A percentile compares a stretch with the other conserved stretches of the same genome.
These are phyloP conservation scores for Diachasmimorpha longicaudata DNA, from an alignment of 1,140 invertebrate species.

Conservation along the genomic window DNA sequence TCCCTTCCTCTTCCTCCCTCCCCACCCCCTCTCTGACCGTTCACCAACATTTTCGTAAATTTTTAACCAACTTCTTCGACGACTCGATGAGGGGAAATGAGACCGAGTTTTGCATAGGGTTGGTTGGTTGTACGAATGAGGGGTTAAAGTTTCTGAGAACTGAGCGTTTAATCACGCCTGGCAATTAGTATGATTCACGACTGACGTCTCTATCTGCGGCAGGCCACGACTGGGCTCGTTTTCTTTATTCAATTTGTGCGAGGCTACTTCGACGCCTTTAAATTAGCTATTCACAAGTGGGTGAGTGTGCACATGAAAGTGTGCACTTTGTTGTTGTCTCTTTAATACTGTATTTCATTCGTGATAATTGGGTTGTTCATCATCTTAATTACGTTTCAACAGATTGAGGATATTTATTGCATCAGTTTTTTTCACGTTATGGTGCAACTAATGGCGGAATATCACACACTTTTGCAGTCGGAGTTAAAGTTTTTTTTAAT, in stretches of 20 bases:
- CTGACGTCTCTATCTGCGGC: constrained; percentile 49
- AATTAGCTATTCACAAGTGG: constrained; percentile 45
- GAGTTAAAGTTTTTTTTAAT: no score
- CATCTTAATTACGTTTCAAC: background rate
- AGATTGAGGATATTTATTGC: background rate
- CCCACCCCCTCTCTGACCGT: no score
- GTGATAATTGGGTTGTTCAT: background rate
- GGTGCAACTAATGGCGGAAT: background rate
- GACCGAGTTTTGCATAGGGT: background rate
- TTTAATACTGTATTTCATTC: background rate
- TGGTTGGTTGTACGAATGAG: constrained; percentile 28
- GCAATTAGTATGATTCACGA: constrained; percentile 60
- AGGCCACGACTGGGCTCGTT: constrained; percentile 30
- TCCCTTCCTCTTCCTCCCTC: no score
- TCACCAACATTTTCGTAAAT: background rate
- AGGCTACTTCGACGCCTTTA: constrained; percentile 46
- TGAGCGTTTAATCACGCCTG: constrained; percentile 54
- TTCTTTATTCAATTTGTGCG: constrained; percentile 47
- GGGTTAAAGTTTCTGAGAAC: constrained; percentile 55
- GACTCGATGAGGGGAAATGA: background rate
- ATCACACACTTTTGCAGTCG: no score
- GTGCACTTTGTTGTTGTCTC: background rate
- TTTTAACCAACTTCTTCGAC: constrained; percentile 1
- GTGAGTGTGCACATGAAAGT: background rate
- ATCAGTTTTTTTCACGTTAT: background rate